Conservation (phyloP, 2,888 invertebrate genomes). For the Acanthoscelides obtectus region DNA sequence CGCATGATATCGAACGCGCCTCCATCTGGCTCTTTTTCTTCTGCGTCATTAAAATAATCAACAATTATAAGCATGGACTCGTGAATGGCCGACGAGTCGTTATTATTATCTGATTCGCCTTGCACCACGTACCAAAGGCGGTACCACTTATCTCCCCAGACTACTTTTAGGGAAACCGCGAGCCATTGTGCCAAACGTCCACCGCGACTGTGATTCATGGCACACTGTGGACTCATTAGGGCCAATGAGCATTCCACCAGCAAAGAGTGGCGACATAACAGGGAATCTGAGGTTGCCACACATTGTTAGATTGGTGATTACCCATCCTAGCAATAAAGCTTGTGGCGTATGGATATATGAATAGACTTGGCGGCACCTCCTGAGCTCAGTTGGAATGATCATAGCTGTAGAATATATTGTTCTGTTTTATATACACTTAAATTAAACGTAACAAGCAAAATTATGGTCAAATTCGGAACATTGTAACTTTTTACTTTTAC, state of each 20-base stretch:
- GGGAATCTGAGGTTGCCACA: not conserved
- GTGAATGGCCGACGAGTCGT: slow-evolving; percentile 35
- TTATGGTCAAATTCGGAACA: too few species aligned
- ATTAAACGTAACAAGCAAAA: too few species aligned
- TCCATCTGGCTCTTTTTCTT: slow-evolving; percentile 15
- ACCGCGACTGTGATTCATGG: slow-evolving; percentile 21
- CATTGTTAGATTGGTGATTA: too few species aligned
- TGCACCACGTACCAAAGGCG: slow-evolving; percentile 33
- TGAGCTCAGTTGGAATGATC: too few species aligned
- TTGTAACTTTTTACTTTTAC: too few species aligned
- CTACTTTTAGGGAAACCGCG: slow-evolving; percentile 33
- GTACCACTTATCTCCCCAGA: slow-evolving; percentile 20
- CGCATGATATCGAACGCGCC: slow-evolving; percentile 39
- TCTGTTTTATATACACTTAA: too few species aligned
- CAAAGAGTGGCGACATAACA: not conserved
- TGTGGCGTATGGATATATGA: too few species aligned
- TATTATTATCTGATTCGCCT: slow-evolving; percentile 40
- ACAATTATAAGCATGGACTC: slow-evolving; percentile 43
- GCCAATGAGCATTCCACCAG: not conserved
- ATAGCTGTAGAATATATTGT: too few species aligned
- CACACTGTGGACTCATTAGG: slow-evolving; percentile 19
- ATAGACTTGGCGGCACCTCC: too few species aligned
- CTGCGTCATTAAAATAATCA: slow-evolving; percentile 47
- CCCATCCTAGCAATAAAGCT: too few species aligned
- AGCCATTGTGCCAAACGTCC: slow-evolving; percentile 2